These are phyloP conservation scores for Equus quagga DNA, from an alignment of 2,113 vertebrate genomes.

Conservation along the genomic window DNA sequence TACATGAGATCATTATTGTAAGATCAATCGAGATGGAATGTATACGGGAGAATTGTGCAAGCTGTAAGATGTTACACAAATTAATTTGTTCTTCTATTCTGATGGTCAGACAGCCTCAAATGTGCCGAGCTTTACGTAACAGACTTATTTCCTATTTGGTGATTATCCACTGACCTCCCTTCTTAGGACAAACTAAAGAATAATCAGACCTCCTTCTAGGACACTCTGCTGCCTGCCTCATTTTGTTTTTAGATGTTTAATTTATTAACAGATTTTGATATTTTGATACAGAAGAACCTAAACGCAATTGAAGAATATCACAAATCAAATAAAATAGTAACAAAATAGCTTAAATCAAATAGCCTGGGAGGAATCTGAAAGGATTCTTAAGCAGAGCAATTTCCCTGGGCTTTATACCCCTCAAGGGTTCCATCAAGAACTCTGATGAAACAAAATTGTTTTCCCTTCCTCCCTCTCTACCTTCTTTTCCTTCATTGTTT, in stretches of 20 bases:
- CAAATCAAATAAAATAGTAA: conserved; percentile 41
- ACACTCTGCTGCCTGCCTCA: neutral
- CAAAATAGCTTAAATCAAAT: neutral
- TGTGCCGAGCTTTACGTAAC: neutral
- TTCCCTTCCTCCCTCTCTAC: neutral
- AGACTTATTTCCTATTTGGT: neutral
- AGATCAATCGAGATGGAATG: neutral
- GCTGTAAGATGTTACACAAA: neutral
- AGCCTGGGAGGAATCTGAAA: neutral
- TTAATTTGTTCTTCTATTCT: neutral
- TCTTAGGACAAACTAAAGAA: neutral
- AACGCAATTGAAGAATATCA: neutral
- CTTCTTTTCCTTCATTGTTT: neutral
- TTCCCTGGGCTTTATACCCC: neutral
- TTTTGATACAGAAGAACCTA: neutral
- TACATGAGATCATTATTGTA: neutral
- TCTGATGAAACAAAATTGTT: neutral
- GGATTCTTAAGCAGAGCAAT: neutral
- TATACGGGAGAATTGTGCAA: neutral
- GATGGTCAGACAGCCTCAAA: neutral
- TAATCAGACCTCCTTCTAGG: neutral
- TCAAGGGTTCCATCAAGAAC: neutral
- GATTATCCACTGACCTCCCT: neutral
- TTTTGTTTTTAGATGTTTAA: neutral
- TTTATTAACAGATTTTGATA: neutral